phyloP scores from a whole-genome alignment of 2,797 vertebrate species.

The Aselliscus stoliczkanus region DNA sequence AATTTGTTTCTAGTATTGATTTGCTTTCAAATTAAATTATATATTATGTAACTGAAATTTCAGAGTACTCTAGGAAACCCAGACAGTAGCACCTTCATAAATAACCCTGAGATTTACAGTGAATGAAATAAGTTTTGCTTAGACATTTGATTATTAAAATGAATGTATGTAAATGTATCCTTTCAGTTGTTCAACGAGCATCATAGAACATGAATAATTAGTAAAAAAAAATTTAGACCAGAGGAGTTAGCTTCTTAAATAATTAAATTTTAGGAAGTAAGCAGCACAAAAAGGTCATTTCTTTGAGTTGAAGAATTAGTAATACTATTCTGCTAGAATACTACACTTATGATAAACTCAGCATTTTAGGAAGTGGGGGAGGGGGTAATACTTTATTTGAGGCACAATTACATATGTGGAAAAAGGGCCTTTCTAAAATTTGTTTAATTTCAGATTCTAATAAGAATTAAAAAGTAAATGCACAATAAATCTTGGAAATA shows the following conservation, averaged over 20 bases:
- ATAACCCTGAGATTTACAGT: slow-evolving; percentile 5
- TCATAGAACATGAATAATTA: neutral
- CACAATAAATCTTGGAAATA: slow-evolving; percentile 27
- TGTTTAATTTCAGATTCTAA: slow-evolving; percentile 45
- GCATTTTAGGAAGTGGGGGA: neutral
- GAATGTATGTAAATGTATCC: neutral
- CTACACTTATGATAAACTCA: neutral
- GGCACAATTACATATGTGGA: neutral
- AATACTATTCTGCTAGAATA: neutral
- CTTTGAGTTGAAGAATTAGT: slow-evolving; percentile 30
- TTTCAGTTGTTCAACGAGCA: neutral
- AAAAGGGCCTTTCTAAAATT: neutral
- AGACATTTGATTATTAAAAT: slow-evolving; percentile 24
- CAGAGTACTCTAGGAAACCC: slow-evolving; percentile 23
- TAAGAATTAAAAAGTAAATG: slow-evolving; percentile 48
- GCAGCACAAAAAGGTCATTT: neutral
- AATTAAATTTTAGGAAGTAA: slow-evolving; percentile 35
- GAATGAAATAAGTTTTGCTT: slow-evolving; percentile 43
- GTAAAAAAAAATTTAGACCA: neutral
- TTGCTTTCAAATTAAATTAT: slow-evolving; percentile 57
- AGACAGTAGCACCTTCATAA: slow-evolving; percentile 14
- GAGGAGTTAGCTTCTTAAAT: neutral
- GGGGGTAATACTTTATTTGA: slow-evolving; percentile 17
- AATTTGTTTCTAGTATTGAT: slow-evolving; percentile 64
- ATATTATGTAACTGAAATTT: slow-evolving; percentile 43